Conservation (phyloP, 2,888 invertebrate genomes). For the Sceliomorpha sp. region DNA sequence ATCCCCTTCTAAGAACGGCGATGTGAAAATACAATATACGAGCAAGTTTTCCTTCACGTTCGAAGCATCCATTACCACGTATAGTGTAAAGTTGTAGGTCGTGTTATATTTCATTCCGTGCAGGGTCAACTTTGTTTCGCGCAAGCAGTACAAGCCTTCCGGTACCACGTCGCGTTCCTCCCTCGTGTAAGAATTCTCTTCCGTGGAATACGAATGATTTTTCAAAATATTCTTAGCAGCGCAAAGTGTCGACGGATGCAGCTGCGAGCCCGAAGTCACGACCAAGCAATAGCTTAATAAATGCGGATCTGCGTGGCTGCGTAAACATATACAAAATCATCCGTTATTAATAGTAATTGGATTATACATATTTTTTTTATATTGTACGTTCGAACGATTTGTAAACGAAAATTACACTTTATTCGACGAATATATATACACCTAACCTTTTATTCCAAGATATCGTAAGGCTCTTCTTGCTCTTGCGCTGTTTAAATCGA, state of each 20-base stretch:
- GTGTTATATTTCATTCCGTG: constrained; percentile 76
- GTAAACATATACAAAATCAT: constrained; percentile 38
- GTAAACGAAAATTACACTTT: neutral
- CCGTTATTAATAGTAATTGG: neutral
- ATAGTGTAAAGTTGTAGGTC: constrained; percentile 78
- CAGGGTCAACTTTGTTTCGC: constrained; percentile 74
- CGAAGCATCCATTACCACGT: constrained; percentile 67
- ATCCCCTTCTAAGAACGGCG: neutral
- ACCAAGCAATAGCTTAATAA: constrained; percentile 76
- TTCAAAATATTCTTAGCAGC: constrained; percentile 73
- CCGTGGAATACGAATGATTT: constrained; percentile 61
- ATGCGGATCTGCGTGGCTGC: constrained; percentile 73
- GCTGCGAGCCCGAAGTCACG: constrained; percentile 73
- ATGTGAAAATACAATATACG: constrained; percentile 1
- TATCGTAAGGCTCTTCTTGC: constrained; percentile 74
- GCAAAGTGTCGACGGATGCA: constrained; percentile 76
- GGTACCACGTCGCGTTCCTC: constrained; percentile 46
- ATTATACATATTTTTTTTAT: neutral
- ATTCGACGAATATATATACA: constrained; percentile 17
- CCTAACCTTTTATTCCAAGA: constrained; percentile 77
- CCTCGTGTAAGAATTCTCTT: constrained; percentile 40
- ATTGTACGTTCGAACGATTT: no score
- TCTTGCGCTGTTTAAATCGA: constrained; percentile 75
- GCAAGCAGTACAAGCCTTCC: constrained; percentile 77
- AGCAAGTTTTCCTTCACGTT: neutral